Percentiles rank a stretch among this genome's conserved stretches.
phyloP scores from a whole-genome alignment of 2,797 vertebrate species.

The Trachops cirrhosus region DNA sequence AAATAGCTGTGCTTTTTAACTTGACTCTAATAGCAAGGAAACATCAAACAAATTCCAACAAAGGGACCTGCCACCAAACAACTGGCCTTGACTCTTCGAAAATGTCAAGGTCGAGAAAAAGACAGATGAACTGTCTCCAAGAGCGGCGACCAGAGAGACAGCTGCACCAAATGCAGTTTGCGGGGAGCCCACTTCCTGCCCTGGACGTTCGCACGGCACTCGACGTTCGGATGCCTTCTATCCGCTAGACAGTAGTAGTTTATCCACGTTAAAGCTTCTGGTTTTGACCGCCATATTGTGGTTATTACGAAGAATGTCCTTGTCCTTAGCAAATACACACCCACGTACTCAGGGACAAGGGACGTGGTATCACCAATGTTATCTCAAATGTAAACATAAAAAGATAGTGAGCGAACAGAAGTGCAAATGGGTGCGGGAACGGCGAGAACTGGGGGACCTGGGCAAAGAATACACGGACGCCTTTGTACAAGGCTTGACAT shows the following conservation, averaged over 20 bases:
- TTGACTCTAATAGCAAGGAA: not conserved
- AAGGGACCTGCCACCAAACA: not conserved
- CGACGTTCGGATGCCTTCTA: not conserved
- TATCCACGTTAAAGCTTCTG: not conserved
- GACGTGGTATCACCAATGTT: not conserved
- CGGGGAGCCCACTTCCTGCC: not conserved
- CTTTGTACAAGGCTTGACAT: not conserved
- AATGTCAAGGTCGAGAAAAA: not conserved
- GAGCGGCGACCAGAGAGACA: not conserved
- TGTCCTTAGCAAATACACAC: not conserved
- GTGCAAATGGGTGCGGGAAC: not conserved
- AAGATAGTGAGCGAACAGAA: not conserved
- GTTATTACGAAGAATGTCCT: not conserved
- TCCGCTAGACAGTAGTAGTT: not conserved
- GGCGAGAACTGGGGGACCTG: accelerated
- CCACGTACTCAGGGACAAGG: not conserved
- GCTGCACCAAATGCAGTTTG: accelerated
- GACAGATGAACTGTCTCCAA: not conserved
- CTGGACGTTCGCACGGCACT: not conserved
- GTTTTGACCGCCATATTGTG: not conserved
- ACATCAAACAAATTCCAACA: not conserved
- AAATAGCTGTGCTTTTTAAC: not conserved
- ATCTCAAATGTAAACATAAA: not conserved
- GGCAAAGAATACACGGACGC: not conserved
- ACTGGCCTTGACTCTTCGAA: not conserved